Conservation (phyloP, 2,888 invertebrate genomes). For the Melanostoma scalare region DNA sequence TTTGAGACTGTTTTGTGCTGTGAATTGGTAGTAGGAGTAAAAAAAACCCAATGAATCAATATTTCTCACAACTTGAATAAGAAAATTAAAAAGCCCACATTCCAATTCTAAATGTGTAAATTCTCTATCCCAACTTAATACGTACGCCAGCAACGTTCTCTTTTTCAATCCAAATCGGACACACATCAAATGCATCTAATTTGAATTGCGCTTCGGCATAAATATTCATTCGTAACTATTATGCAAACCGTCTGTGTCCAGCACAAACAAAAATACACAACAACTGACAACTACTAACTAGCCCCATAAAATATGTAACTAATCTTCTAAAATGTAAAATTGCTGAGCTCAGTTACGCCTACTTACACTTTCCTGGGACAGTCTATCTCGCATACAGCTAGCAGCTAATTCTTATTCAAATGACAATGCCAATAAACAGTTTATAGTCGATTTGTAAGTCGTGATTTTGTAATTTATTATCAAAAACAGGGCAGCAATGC, state of each 20-base stretch:
- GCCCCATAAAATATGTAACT: conserved; percentile 11
- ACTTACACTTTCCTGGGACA: conserved; percentile 27
- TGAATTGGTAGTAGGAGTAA: too few relatives aligned
- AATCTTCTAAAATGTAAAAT: conserved; percentile 36
- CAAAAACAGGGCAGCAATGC: conserved; percentile 38
- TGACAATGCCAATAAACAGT: conserved; percentile 53
- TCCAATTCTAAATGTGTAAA: too few relatives aligned
- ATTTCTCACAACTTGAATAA: too few relatives aligned
- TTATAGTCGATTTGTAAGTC: conserved; percentile 44
- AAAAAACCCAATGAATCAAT: too few relatives aligned
- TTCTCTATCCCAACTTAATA: too few relatives aligned
- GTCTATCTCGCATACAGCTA: conserved; percentile 1
- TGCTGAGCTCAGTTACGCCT: conserved; percentile 57
- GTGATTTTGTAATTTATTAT: conserved; percentile 54
- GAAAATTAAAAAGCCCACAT: too few relatives aligned
- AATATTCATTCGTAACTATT: conserved; percentile 19
- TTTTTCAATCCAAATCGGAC: too few relatives aligned
- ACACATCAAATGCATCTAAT: conserved; percentile 6
- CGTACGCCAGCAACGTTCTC: too few relatives aligned
- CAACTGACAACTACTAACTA: conserved; percentile 4
- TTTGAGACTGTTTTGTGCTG: too few relatives aligned
- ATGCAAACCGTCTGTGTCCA: background rate
- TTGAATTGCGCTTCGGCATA: conserved; percentile 18
- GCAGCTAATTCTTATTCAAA: conserved; percentile 39
- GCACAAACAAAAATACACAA: background rate